Evolutionary conservation across 2,888 invertebrate species (phyloP).

Genomic region (Zele albiditarsus): DNA sequence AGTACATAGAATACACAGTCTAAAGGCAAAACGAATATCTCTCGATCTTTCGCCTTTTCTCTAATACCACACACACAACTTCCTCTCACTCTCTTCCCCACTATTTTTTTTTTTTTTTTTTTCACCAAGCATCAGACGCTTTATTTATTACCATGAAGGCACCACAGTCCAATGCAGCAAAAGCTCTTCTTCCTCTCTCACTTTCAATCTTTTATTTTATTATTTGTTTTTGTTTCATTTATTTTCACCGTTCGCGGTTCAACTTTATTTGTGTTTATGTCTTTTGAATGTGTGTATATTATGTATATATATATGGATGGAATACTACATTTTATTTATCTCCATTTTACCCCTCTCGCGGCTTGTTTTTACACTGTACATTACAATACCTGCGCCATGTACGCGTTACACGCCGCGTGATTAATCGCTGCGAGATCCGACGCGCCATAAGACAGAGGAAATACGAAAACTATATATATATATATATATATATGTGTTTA

Average conservation of each 20-base stretch:
- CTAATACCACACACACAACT: conserved; percentile 23
- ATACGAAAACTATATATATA: conserved; percentile 18
- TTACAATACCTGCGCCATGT: conserved; percentile 40
- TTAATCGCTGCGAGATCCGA: conserved; percentile 27
- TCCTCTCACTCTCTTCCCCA: conserved; percentile 31
- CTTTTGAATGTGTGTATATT: conserved; percentile 42
- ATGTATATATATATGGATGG: conserved; percentile 18
- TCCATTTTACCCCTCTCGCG: conserved; percentile 15
- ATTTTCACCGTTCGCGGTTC: conserved; percentile 10
- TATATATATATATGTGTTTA: not conserved
- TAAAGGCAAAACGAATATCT: not conserved
- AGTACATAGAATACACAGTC: not conserved
- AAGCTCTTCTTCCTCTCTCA: conserved; percentile 8
- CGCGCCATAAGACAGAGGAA: conserved; percentile 19
- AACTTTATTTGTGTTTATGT: conserved; percentile 33
- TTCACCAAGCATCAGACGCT: conserved; percentile 32
- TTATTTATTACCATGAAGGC: conserved; percentile 38
- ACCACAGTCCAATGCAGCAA: conserved; percentile 28
- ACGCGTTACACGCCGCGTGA: conserved; percentile 40
- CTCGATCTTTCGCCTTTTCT: conserved; percentile 9
- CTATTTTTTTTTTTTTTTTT: conserved; percentile 31
- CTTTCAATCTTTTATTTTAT: conserved; percentile 15
- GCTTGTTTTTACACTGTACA: conserved; percentile 41
- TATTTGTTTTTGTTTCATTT: conserved; percentile 12
- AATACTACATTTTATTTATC: conserved; percentile 20